phyloP scores from a whole-genome alignment of 1,140 invertebrate genomes.

The Neodiprion pinetum region DNA sequence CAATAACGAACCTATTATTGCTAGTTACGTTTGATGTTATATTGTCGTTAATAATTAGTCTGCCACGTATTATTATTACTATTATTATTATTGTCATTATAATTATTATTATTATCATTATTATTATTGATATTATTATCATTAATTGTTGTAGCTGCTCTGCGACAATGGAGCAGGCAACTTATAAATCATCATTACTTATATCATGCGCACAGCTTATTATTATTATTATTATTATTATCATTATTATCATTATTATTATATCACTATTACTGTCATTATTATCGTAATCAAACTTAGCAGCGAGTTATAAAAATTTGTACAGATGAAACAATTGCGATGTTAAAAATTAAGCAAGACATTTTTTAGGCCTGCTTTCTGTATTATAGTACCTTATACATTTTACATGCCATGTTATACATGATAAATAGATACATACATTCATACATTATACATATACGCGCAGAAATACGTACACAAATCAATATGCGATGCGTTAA shows the following conservation, averaged over 20 bases:
- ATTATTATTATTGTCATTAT: constrained; percentile 35
- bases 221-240: constrained; percentile 33
- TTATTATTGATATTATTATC: constrained; percentile 7
- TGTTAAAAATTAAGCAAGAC: too few relatives aligned
- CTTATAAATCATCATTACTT: too few relatives aligned
- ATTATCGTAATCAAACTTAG: neutral
- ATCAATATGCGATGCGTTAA: too few relatives aligned
- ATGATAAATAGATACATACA: constrained; percentile 14
- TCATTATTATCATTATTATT: constrained; percentile 17
- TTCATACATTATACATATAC: constrained; percentile 14
- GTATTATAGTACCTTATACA: neutral
- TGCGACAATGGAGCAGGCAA: too few relatives aligned
- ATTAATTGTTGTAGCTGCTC: neutral
- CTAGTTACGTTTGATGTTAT: constrained; percentile 56
- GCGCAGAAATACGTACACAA: too few relatives aligned
- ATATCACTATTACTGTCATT: constrained; percentile 7
- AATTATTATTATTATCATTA: constrained; percentile 12
- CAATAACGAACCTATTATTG: constrained; percentile 40
- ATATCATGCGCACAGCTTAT: constrained; percentile 28
- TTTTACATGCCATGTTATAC: neutral
- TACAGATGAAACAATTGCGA: neutral
- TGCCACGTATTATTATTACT: constrained; percentile 23
- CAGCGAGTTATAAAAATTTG: neutral
- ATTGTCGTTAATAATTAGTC: constrained; percentile 47
- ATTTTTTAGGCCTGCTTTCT: too few relatives aligned